Conservation (phyloP, 2,797 vertebrate genomes). For the Neosilurus mollespiculum region DNA sequence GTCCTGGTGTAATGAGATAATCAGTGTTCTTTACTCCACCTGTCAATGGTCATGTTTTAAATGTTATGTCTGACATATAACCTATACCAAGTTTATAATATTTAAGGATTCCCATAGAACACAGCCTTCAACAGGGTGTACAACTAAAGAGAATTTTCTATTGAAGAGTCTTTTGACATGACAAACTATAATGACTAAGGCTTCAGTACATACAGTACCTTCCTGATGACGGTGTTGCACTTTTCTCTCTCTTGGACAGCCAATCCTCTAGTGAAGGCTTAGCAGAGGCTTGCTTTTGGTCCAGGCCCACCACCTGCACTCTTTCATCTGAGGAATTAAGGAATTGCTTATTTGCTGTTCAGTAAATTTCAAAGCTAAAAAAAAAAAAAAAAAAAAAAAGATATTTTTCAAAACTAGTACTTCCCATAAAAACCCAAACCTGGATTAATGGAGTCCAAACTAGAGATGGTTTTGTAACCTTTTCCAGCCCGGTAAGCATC, state of each 20-base stretch:
- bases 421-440: too few species aligned
- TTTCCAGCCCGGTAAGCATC: too few species aligned
- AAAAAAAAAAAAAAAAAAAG: too few species aligned
- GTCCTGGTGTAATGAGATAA: too few species aligned
- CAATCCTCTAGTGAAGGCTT: conserved; percentile 81
- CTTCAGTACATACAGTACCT: conserved; percentile 70
- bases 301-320: conserved; percentile 68
- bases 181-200: not conserved
- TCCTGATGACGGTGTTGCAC: conserved; percentile 65
- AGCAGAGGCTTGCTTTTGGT: conserved; percentile 59
- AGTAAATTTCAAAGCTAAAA: too few species aligned
- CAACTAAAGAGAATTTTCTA: not conserved
- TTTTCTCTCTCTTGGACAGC: conserved; percentile 82
- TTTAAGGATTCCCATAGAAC: not conserved
- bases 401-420: too few species aligned
- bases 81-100: not conserved
- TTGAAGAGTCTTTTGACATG: not conserved
- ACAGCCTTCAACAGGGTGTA: not conserved
- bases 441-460: too few species aligned
- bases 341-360: not conserved
- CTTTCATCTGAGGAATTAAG: conserved; percentile 76
- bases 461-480: too few species aligned
- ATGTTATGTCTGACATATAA: not conserved
- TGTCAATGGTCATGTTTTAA: too few species aligned
- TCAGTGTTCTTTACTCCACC: too few species aligned